Base-by-base conservation (phyloP, 2,888 invertebrate species). In the Belgica antarctica region DNA sequence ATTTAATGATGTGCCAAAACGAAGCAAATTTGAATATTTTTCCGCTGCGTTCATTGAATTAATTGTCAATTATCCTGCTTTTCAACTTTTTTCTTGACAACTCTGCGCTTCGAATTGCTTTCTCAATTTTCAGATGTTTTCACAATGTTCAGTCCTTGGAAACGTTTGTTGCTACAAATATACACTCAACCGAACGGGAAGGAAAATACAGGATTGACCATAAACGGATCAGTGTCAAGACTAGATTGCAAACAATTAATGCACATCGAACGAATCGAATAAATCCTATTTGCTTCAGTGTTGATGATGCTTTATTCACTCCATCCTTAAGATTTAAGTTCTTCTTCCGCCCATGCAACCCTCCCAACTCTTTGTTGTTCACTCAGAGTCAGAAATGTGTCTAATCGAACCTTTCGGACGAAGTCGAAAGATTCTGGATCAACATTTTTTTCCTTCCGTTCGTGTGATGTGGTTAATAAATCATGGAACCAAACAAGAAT, bases 401-500 rank as follows among this genome's bases (percentile, higher is more conserved):
- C 52, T 52, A 52, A 52, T 52, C 52, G 52, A 52, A 52, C 52
- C 52, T 52, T 52, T n/a, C 19, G 22, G 17, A 52, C 17, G 22
- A 22, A 7, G 52, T 52, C 12, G 52, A 36, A 22, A 22, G 27
- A 47, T 47, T 27, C 22, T 22, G 65, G 47, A 66, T 66, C 65
- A 66, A 66, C 19, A 17, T 52, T 52, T 52, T 41, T 41, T 52
- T 52, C 22, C 22, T 8, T 52, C n/a, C 41, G n/a, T 19, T 4
- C 52, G 12, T 41, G 57, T 36, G 68, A 68, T 68, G 61, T 69
- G 70, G 70, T 70, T 70, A 70, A 70, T 70, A 70, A 70, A 70
- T 70, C 70, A 70, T 57, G 19, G 34, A 47, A 66, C 63, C 63
- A 46, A 28, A 63, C 41, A 63, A 46, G 36, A 17, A 63, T 63